These are phyloP conservation scores for Vespertilio murinus DNA, from an alignment of 2,797 vertebrate species.

Conservation along the genomic window DNA sequence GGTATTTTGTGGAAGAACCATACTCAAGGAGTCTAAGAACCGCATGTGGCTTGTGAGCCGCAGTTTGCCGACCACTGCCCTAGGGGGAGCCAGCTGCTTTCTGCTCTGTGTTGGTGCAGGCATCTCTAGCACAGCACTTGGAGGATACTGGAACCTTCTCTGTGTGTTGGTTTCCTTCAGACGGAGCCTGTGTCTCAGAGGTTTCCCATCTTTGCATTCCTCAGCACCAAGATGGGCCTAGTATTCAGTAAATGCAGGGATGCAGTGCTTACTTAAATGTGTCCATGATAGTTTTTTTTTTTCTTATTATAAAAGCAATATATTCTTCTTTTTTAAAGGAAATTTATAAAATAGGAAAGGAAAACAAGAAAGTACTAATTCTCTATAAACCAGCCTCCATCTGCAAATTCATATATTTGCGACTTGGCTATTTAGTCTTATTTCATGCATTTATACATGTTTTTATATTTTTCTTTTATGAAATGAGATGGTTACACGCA, in stretches of 20 bases:
- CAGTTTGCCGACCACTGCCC: too few relatives aligned
- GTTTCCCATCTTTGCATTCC: too few relatives aligned
- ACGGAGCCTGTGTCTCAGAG: not conserved
- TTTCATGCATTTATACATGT: not conserved
- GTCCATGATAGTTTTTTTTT: not conserved
- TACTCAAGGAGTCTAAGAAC: too few relatives aligned
- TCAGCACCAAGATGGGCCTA: not conserved
- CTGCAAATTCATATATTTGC: not conserved
- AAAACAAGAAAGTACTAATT: conserved; percentile 13
- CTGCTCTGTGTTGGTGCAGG: not conserved
- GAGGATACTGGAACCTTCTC: not conserved
- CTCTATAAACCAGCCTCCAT: not conserved
- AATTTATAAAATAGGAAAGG: not conserved
- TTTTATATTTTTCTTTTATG: conserved; percentile 42
- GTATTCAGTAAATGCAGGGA: not conserved
- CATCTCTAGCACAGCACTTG: not conserved
- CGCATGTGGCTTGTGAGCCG: too few relatives aligned
- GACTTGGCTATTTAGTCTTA: conserved; percentile 16
- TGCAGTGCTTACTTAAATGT: not conserved
- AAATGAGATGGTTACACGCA: not conserved
- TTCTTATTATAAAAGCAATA: not conserved
- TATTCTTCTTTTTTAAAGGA: not conserved
- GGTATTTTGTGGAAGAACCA: too few relatives aligned
- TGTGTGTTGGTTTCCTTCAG: not conserved
- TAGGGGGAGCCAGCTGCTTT: not conserved